phyloP scores from a whole-genome alignment of 2,888 invertebrate species.

The Scaptodrosophila latifasciaeformis region DNA sequence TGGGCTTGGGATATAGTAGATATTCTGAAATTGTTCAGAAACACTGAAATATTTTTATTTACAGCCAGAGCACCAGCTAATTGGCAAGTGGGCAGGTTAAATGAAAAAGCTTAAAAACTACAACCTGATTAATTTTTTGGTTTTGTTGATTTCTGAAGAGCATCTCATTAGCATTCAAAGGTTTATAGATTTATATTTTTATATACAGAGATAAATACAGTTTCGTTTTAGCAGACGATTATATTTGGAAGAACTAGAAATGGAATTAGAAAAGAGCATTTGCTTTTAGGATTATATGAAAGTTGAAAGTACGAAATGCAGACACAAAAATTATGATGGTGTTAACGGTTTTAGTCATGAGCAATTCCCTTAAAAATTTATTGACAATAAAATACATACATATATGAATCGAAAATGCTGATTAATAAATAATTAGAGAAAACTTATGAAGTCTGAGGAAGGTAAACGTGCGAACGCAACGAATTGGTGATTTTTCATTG shows the following conservation, averaged over 20 bases:
- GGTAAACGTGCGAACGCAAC: constrained; percentile 1
- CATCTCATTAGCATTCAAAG: constrained; percentile 66
- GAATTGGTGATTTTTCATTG: constrained; percentile 7
- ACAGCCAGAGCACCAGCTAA: constrained; percentile 27
- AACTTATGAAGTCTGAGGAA: too few relatives aligned
- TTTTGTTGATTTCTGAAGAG: constrained; percentile 18
- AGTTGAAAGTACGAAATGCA: too few relatives aligned
- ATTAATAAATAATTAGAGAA: constrained; percentile 2
- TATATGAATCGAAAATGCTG: constrained; percentile 11
- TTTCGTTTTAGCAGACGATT: constrained; percentile 8
- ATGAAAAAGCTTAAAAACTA: constrained; percentile 19
- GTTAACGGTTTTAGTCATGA: too few relatives aligned
- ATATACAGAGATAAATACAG: constrained; percentile 26
- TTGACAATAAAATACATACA: neutral
- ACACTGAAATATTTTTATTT: too few relatives aligned
- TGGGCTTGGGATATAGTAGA: too few relatives aligned
- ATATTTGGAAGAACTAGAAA: neutral
- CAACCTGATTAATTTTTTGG: constrained; percentile 20
- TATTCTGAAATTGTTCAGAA: too few relatives aligned
- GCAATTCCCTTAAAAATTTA: neutral
- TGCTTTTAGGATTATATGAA: too few relatives aligned
- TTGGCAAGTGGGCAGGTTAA: constrained; percentile 27
- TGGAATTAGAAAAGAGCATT: too few relatives aligned
- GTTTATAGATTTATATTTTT: constrained; percentile 28
- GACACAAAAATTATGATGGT: too few relatives aligned